Base-by-base conservation (phyloP, 2,797 vertebrate species). In the Nyctibius grandis region DNA sequence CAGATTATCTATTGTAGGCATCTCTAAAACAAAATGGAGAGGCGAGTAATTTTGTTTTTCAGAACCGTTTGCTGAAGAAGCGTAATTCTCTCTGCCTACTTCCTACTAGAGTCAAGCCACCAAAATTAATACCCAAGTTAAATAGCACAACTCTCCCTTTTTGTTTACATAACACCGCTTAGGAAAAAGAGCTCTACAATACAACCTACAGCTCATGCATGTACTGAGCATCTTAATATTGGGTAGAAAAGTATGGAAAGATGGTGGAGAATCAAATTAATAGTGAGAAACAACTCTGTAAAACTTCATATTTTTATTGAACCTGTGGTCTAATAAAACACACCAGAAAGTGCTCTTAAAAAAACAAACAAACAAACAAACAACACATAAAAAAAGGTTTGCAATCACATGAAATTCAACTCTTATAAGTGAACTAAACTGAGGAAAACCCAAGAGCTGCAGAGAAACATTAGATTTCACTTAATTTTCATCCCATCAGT, bases 151-250 rank as follows among this genome's bases (percentile, higher is more conserved):
- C 11, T 59, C 26, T 75, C 19, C 36, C 21, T 68, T 67, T n/a
- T 75, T 18, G 14, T 36, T 74, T 34, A 57, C 28, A 4, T 10
- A 69, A 68, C 9, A 53, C 11, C 0, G 0, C 17, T 48, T 48
- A 44, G 1, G 11, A 81, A 82, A 79, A 69, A 16, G 29, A 82
- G 36, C 45, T 64, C 44, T 59, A 29, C 13, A 36, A 12, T 6
- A 74, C 11, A 63, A 68, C 14, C 12, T 50, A n/a, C 25, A 51
- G 21, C 8, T 23, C 17, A 8, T 53, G 17, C 15, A 18, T 18
- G 15, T 69, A 36, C 14, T 47, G 28, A 68, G 23, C n/a, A 63
- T 23, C 78, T 36, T 65, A 65, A 38, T 42, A 63, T 0, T 47
- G 34, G 9, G 16, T 12, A 82, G 20, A 77, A 51, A 91, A 74